A percentile compares a stretch with the other conserved stretches of the same genome.
These are phyloP conservation scores for Brenthis hecate DNA, from an alignment of 2,888 invertebrate genomes.

Conservation along the genomic window DNA sequence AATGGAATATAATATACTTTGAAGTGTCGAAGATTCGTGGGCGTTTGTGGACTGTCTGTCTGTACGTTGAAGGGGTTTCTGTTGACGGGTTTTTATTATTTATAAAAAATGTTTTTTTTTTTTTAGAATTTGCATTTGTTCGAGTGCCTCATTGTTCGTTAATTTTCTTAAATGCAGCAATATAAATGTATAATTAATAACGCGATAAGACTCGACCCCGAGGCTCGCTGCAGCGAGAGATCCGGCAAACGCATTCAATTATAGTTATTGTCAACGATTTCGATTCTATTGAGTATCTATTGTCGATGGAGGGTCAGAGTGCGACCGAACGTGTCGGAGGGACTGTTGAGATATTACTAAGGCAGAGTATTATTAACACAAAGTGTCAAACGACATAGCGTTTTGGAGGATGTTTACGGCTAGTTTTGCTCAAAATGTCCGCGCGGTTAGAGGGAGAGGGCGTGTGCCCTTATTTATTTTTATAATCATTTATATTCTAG, in stretches of 20 bases:
- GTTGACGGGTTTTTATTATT: slow-evolving; percentile 22
- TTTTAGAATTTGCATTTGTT: slow-evolving; percentile 12
- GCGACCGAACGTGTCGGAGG: background rate
- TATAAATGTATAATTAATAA: background rate
- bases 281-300: background rate
- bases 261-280: background rate
- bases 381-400: slow-evolving; percentile 47
- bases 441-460: slow-evolving; percentile 58
- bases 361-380: slow-evolving; percentile 4
- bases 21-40: slow-evolving; percentile 4
- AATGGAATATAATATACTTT: slow-evolving; percentile 53
- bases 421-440: slow-evolving; percentile 59
- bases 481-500: slow-evolving; percentile 79
- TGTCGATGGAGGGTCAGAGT: slow-evolving; percentile 3
- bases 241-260: background rate
- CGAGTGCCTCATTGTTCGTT: slow-evolving; percentile 25
- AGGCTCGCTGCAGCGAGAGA: background rate
- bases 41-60: slow-evolving; percentile 40
- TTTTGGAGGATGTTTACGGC: slow-evolving; percentile 49
- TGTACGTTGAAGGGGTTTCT: slow-evolving; percentile 22
- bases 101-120: slow-evolving; percentile 2
- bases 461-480: slow-evolving; percentile 77
- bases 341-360: slow-evolving; percentile 2
- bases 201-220: background rate
- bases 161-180: background rate